Evolutionary conservation across 2,113 vertebrate species (phyloP), one percentile per base, ranked within the genome.

Genomic region (Megaleporinus macrocephalus): DNA sequence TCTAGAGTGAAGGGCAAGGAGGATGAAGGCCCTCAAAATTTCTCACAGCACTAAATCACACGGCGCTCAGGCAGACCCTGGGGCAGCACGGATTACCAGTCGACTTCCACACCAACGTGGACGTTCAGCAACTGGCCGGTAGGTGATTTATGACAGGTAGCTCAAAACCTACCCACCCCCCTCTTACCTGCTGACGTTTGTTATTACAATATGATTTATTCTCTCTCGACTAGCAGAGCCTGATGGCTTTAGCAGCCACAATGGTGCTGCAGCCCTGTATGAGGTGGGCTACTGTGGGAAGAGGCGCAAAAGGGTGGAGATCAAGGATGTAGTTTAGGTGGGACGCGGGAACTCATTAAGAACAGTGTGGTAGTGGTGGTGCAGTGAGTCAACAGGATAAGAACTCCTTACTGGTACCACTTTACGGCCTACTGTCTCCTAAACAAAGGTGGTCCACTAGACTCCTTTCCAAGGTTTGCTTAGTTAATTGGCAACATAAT

Each of bases 181-280:
- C 51, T 73, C 75, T 84, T 83, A 87, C 80, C 84, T 89, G 84
- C 88, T 90, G 90, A 89, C 63, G 68, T 89, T 76, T 89, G 84
- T 87, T 90, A 89, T 91, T 88, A 89, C 78, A 85, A 80, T 72
- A 47, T 88, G 85, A 91, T 90, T 92, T 88, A 91, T 87, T 80
- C 51, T 80, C 15, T 78, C 79, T 59, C n/a, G 15, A 75, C 63
- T 63, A 76, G 63, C 51, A 36, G 41, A 49, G 24, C 36, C 84
- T 89, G 87, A 90, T 89, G 76, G 79, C 76, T 89, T 90, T 88
- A 79, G 78, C 90, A 91, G 88, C 10, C 80, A 55, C 24, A 30
- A 36, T 73, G 76, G 69, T 22, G 73, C 10, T 29, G 62, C 57
- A 33, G 70, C 41, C 76, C 73, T 79, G 66, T 12, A 15, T 47